phyloP scores from a whole-genome alignment of 2,888 invertebrate genomes.

The Conchocele bisecta region DNA sequence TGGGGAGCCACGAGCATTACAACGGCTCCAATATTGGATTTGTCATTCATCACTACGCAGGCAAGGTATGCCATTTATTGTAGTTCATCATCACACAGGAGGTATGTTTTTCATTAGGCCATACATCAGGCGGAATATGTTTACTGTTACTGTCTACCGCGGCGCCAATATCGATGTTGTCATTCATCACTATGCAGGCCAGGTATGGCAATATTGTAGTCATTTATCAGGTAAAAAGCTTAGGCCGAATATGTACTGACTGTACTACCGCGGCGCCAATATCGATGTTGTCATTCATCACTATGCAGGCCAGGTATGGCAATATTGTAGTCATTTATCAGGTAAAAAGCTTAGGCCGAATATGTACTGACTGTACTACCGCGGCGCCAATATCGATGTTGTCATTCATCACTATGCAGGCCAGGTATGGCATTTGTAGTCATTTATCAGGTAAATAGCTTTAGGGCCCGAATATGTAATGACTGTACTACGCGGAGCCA shows the following conservation, averaged over 20 bases:
- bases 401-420: conserved; percentile 88
- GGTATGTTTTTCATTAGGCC: background rate
- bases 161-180: conserved; percentile 84
- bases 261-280: too few species aligned
- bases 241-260: too few species aligned
- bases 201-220: conserved; percentile 86
- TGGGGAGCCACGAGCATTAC: conserved; percentile 86
- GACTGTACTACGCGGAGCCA: too few species aligned
- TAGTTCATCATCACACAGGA: too few species aligned
- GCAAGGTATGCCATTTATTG: conserved; percentile 84
- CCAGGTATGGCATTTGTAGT: conserved; percentile 83
- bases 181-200: conserved; percentile 88
- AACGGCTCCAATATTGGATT: conserved; percentile 84
- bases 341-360: too few species aligned
- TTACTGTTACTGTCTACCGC: conserved; percentile 82
- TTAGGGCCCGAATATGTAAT: too few species aligned
- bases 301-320: too few species aligned
- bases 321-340: too few species aligned
- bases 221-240: too few species aligned
- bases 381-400: conserved; percentile 84
- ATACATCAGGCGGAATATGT: background rate
- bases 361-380: too few species aligned
- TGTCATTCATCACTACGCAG: conserved; percentile 88
- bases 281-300: too few species aligned
- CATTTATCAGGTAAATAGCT: too few species aligned